Evolutionary conservation across 2,797 vertebrate species (phyloP).

Genomic region (Clarias laeviceps): DNA sequence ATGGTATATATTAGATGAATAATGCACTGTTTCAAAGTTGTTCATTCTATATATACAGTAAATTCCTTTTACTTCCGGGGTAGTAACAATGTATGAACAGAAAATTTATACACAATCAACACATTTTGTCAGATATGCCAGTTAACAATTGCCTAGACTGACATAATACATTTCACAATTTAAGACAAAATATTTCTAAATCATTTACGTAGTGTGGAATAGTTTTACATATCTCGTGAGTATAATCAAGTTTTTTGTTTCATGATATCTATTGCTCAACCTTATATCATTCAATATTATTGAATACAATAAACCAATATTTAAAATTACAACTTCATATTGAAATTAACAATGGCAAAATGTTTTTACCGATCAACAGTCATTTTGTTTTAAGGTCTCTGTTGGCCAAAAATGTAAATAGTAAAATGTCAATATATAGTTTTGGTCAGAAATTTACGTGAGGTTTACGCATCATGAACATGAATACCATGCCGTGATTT

Average conservation of each 20-base stretch:
- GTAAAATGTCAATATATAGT: background rate
- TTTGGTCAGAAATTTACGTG: no score
- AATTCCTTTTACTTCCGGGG: background rate
- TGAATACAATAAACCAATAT: background rate
- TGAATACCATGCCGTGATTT: no score
- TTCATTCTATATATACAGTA: background rate
- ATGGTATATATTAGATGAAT: background rate
- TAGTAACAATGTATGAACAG: background rate
- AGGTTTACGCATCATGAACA: no score
- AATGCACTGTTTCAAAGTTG: no score
- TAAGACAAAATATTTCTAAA: background rate
- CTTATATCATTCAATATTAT: no score
- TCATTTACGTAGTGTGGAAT: background rate
- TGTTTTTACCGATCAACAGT: background rate
- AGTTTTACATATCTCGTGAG: background rate
- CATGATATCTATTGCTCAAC: no score
- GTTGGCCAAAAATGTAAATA: background rate
- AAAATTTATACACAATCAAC: background rate
- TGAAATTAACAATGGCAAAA: background rate
- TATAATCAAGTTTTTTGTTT: background rate
- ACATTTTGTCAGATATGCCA: background rate
- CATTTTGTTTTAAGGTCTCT: background rate
- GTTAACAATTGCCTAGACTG: background rate
- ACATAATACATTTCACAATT: background rate
- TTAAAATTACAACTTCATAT: background rate